phyloP scores from a whole-genome alignment of 2,797 vertebrate genomes.

The Neopelma chrysocephalum region DNA sequence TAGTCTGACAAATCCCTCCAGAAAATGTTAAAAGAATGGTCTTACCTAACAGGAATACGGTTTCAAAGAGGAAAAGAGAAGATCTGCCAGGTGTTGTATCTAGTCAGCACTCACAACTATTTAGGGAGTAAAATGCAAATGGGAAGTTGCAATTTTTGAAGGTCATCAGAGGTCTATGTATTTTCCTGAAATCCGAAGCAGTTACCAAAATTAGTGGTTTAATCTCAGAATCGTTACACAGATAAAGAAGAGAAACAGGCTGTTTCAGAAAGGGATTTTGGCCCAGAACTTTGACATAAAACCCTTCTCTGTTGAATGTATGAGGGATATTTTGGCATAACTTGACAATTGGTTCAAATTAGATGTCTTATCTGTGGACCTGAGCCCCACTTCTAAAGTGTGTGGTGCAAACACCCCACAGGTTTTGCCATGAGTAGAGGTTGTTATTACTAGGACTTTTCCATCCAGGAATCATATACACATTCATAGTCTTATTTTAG shows the following conservation, averaged over 20 bases:
- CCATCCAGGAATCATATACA: not conserved
- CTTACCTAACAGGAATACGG: not conserved
- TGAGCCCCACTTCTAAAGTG: not conserved
- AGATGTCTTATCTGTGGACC: not conserved
- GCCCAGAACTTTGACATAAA: not conserved
- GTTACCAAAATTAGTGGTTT: rapidly evolving
- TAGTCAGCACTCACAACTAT: not conserved
- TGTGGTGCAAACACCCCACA: not conserved
- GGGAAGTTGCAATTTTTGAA: not conserved
- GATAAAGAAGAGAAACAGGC: not conserved
- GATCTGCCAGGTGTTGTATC: not conserved
- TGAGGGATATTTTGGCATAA: not conserved
- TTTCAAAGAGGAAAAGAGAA: not conserved
- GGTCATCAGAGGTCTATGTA: not conserved
- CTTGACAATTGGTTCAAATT: not conserved
- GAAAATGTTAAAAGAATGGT: not conserved
- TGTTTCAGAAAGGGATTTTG: not conserved
- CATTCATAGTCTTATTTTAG: not conserved
- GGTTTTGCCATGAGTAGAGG: not conserved
- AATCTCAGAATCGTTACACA: not conserved
- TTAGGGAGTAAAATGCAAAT: not conserved
- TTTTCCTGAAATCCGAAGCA: not conserved
- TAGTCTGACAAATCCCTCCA: not conserved
- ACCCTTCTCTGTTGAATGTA: rapidly evolving
- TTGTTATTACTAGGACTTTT: not conserved